Base-by-base conservation (phyloP, 2,888 invertebrate genomes). In the Anthrax anthrax region DNA sequence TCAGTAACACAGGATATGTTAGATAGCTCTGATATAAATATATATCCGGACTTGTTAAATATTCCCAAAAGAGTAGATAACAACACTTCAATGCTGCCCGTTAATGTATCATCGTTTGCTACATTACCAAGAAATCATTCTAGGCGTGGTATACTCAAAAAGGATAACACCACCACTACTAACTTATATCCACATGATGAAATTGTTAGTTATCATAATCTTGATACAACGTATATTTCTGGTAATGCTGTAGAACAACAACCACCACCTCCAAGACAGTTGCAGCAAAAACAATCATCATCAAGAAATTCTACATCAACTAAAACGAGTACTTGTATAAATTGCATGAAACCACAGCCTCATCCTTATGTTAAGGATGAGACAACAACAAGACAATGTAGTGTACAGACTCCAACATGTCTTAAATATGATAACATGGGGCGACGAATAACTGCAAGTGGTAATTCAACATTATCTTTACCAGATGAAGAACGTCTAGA, bases 381-480 rank as follows among this genome's bases (percentile, higher is more conserved):
- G 42, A 39, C 37, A 38, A 16, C 34, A 40, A 44, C 38, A 18
- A 37, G 46, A 18, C 46, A 46, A 18, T 46, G 46, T 29, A 40
- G 18, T 23, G 32, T 43, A 19, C 29, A 40, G 16, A 44, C 41
- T 14, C 51, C 56, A 18, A 47, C 52, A 9, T 58, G 59, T 40
- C 78, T 82, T 45, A 81, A 83, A 51, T 89, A 90, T 65, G 90
- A 91, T 70, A 89, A 89, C 69, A 86, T 89, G 83, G 89, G 89
- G 9, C 84, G 88, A 44, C 75, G 89, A 53, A 85, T 89, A 44
- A 90, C 89, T 12, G 88, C 88, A 34, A 85, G 86, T 51, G 90
- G 90, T 42, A 87, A 86, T 63, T 89, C 89, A 10, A 86, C 84
- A 23, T 78, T 88, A 62, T 88, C 88, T 27, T 72, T 90, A 54